Base-by-base conservation (phyloP, 92 coral and sea anemone species). In the Phymanthus crucifer region DNA sequence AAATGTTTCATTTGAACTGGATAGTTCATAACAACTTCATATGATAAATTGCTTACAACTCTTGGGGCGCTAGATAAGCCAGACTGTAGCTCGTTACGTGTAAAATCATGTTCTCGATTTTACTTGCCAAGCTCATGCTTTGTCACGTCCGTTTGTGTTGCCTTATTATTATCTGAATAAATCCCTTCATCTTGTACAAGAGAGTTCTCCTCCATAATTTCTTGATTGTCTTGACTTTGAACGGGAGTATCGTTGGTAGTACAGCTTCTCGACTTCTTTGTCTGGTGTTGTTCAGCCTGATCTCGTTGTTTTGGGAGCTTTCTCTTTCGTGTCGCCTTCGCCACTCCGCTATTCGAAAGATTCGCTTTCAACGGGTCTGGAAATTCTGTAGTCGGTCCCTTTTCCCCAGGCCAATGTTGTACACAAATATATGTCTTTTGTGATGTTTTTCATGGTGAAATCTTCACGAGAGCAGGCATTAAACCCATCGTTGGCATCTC, bases 21-120 rank as follows among this genome's bases (percentile, higher is more conserved):
- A 77, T 77, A 27, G 32, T 77, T n/a, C 35, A 84, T 80, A n/a
- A 89, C 87, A 45, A 88, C 89, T 32, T 64, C 72, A 82, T 37
- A 86, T 37, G 82, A 61, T 61, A 78, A 37, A 27, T 65, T 78
- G 70, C 81, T 77, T 64, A 77, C 17, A 35, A 77, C 36, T 61
- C 65, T 77, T 21, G 70, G 70, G 70, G 81, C 35, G 29, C 71
- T 13, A 27, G 71, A 77, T 54, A 19, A 54, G 64, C 64, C 64
- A 46, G 78, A 73, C 78, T 46, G 78, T 21, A 73, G 64, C 61
- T 73, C 78, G 29, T 73, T 73, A 40, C 78, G 78, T n/a, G n/a
- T 73, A 73, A 73, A 73, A 73, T 73, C 78, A 73, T 73, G 61
- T 73, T 73, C 78, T 73, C 78, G 78, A 73, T 73, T 73, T 73